phyloP scores from a whole-genome alignment of 2,888 invertebrate genomes.

The Pediacus dermestoides region DNA sequence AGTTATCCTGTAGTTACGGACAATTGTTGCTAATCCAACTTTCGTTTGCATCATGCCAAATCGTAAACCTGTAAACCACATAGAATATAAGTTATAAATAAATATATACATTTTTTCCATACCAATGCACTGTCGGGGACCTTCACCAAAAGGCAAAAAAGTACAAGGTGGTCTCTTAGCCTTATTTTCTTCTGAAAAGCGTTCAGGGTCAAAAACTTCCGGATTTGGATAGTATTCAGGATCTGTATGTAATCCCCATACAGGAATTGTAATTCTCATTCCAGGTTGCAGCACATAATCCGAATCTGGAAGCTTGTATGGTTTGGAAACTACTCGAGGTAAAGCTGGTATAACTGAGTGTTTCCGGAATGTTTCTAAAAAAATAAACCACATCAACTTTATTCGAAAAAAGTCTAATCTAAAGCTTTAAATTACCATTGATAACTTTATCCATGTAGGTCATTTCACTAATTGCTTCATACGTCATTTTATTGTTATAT shows the following conservation, averaged over 20 bases:
- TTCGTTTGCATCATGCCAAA: slow-evolving; percentile 35
- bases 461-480: slow-evolving; percentile 31
- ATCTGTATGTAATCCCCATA: slow-evolving; percentile 28
- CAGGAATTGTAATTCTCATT: slow-evolving; percentile 23
- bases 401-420: neutral
- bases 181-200: slow-evolving; percentile 55
- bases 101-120: slow-evolving; percentile 10
- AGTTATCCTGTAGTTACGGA: slow-evolving; percentile 28
- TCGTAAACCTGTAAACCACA: slow-evolving; percentile 26
- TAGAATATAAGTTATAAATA: too few species aligned
- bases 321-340: slow-evolving; percentile 25
- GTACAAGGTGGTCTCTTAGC: slow-evolving; percentile 49
- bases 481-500: slow-evolving; percentile 26
- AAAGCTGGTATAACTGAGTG: slow-evolving; percentile 24
- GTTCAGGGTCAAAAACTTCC: slow-evolving; percentile 58
- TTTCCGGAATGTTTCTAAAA: slow-evolving; percentile 19
- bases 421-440: slow-evolving; percentile 42
- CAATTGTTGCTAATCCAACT: slow-evolving; percentile 28
- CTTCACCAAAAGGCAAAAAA: slow-evolving; percentile 54
- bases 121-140: slow-evolving; percentile 58
- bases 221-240: slow-evolving; percentile 52
- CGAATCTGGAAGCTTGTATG: slow-evolving; percentile 27
- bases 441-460: slow-evolving; percentile 49
- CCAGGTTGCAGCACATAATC: slow-evolving; percentile 19
- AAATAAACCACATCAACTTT: slow-evolving; percentile 5